Conservation (phyloP, 1,140 invertebrate species). For the Spodoptera frugiperda region DNA sequence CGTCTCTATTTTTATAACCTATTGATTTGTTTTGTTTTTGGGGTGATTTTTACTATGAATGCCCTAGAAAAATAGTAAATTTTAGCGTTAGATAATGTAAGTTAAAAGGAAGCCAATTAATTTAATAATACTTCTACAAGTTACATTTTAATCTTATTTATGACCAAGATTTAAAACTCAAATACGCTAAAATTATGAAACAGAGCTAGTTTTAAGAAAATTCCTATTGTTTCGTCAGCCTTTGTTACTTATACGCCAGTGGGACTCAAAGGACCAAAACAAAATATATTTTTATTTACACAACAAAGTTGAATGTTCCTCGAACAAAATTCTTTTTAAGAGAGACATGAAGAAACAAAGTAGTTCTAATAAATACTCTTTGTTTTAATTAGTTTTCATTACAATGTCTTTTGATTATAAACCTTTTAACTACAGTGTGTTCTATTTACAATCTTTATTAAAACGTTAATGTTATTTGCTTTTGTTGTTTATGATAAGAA, state of each 20-base stretch:
- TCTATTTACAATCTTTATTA: neutral
- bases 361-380: slow-evolving; percentile 23
- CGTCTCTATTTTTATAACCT: no score
- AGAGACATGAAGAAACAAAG: slow-evolving; percentile 21
- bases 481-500: no score
- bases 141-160: no score
- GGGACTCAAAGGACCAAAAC: neutral
- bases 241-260: neutral
- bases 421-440: neutral
- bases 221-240: neutral
- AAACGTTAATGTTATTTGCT: neutral
- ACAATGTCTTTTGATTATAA: slow-evolving; percentile 10
- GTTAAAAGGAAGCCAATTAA: no score
- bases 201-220: neutral
- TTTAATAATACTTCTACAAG: no score
- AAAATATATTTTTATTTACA: slow-evolving; percentile 1
- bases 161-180: no score
- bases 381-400: slow-evolving; percentile 22
- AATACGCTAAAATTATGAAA: no score
- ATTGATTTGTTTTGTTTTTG: no score
- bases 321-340: neutral
- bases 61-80: no score
- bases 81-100: no score
- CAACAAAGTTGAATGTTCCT: slow-evolving; percentile 21
- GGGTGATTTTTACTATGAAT: no score